phyloP scores from a whole-genome alignment of 2,888 invertebrate species.

The Eristalinus aeneus region DNA sequence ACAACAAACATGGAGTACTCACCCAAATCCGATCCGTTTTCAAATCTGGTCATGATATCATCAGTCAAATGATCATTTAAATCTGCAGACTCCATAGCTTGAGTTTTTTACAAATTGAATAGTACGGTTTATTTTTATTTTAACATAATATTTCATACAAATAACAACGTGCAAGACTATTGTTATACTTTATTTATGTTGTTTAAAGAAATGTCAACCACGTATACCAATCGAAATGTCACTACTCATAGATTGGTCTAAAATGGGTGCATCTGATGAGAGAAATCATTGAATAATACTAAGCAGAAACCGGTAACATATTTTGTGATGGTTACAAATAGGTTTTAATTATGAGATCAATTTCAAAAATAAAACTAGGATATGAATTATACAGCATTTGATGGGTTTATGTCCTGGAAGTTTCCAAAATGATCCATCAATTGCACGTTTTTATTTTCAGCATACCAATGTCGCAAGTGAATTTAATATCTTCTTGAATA shows the following conservation, averaged over 20 bases:
- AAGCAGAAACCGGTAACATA: no score
- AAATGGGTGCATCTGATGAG: not conserved
- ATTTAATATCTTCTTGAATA: no score
- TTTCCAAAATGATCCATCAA: no score
- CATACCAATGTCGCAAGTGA: no score
- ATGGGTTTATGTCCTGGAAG: no score
- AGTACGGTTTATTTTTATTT: not conserved
- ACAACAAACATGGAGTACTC: conserved; percentile 70
- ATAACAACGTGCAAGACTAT: conserved; percentile 36
- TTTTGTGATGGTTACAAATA: no score
- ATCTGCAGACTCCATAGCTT: conserved; percentile 63
- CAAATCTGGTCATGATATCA: conserved; percentile 81
- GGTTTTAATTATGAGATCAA: no score
- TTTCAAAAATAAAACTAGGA: no score
- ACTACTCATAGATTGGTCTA: conserved; percentile 9
- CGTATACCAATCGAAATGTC: conserved; percentile 8
- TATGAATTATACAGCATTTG: no score
- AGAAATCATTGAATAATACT: not conserved
- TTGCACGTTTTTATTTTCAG: no score
- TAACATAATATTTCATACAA: conserved; percentile 31
- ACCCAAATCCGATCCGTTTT: conserved; percentile 82
- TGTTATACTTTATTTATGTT: conserved; percentile 4
- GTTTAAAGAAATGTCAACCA: conserved; percentile 24
- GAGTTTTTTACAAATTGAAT: conserved; percentile 1
- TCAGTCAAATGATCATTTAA: conserved; percentile 66